Base-by-base conservation (phyloP, 2,113 vertebrate species). In the Sturnira hondurensis region DNA sequence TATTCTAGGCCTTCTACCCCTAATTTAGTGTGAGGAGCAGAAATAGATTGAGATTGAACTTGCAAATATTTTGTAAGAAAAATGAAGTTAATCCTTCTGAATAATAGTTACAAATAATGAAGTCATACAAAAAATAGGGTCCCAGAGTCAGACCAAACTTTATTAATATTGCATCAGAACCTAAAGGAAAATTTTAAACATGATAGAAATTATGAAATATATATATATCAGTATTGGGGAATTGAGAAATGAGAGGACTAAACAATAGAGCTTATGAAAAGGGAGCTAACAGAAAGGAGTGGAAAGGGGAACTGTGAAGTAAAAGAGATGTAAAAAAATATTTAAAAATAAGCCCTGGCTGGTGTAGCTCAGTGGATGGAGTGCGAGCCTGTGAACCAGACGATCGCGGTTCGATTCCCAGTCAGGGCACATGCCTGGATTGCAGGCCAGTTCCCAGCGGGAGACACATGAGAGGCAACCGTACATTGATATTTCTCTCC, bases 171-270 rank as follows among this genome's bases (percentile, higher is more conserved):
- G 19, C 24, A 52, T 26, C 52, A 76, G 65, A 74, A 96, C 33
- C 17, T 52, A 90, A 96, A 83, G 52, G 33, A 81, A 95, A 85
- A 77, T 43, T 82, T 43, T 86, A 33, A 54, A 90, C 78, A 88
- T 63, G 50, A 65, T 78, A 86, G 50, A 78, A 38, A 41, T 86
- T 93, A 88, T 68, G 10, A 89, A 96, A 91, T 28, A 93, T 8
- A 56, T 56, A 56, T 56, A 22, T 19, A 54, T 54, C 22, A 74
- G 41, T 43, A 67, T 20, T 95, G 20, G 33, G 74, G 73, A 83
- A n/a, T 91, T 91, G 33, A 81, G 67, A 93, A 87, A 50, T 45
- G 20, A 84, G 47, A 86, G 54, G 71, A 80, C 41, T 74, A 89
- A 91, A 92, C 9, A 77, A 31, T 80, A 86, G 54, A 22, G 24